These are phyloP conservation scores for Sebastes matsubarae DNA, from an alignment of 2,797 vertebrate genomes.

Conservation along the genomic window DNA sequence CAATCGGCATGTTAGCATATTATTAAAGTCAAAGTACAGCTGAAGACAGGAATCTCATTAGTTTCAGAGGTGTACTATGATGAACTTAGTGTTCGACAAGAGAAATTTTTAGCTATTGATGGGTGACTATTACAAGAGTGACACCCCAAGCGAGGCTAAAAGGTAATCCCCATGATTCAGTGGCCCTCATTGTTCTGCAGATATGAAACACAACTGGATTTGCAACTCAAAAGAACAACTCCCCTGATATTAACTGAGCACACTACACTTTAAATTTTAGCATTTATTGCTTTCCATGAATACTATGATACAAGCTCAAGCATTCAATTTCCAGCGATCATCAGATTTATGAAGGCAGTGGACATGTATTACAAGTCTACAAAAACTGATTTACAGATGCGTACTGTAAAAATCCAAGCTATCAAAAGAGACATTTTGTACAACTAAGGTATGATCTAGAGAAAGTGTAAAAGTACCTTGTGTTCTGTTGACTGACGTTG, in stretches of 20 bases:
- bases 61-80: neutral
- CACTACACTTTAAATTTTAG: slow-evolving; percentile 78
- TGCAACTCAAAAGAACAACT: slow-evolving; percentile 2
- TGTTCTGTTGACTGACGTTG: slow-evolving; percentile 26
- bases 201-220: neutral
- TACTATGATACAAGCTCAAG: slow-evolving; percentile 95
- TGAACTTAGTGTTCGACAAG: neutral
- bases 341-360: slow-evolving; percentile 92
- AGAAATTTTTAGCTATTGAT: neutral
- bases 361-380: slow-evolving; percentile 91
- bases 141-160: neutral
- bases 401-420: slow-evolving; percentile 90
- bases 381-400: slow-evolving; percentile 94
- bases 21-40: neutral
- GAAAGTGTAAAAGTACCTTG: slow-evolving; percentile 74
- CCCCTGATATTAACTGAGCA: slow-evolving; percentile 39
- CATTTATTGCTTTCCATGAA: slow-evolving; percentile 99
- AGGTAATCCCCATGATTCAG: neutral
- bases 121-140: neutral
- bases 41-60: neutral
- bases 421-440: slow-evolving; percentile 93
- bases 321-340: slow-evolving; percentile 91
- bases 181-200: neutral
- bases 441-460: slow-evolving; percentile 89
- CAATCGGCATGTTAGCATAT: neutral